Evolutionary conservation across 2,113 vertebrate species (phyloP).

Genomic region (Nibea albiflora): DNA sequence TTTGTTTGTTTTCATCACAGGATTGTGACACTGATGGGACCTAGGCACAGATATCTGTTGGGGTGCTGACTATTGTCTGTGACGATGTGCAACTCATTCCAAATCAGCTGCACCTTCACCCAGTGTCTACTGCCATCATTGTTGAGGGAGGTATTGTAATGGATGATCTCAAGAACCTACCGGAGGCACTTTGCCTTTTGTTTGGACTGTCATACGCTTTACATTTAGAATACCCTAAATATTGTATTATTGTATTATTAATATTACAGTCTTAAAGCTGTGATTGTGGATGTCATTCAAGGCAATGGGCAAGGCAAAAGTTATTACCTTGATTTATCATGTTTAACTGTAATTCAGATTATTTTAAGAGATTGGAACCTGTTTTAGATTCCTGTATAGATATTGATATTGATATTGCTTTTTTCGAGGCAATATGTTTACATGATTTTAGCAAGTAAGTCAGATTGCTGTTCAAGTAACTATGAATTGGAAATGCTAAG

Average conservation of each 20-base stretch:
- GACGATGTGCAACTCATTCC: not conserved
- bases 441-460: not conserved
- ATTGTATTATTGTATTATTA: too few relatives aligned
- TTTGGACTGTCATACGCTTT: not conserved
- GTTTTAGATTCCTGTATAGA: not conserved
- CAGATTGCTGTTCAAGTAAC: slow-evolving; percentile 7
- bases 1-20: not conserved
- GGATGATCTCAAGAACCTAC: too few relatives aligned
- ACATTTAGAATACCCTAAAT: not conserved
- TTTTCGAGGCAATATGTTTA: not conserved
- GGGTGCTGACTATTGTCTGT: not conserved
- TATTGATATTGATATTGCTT: not conserved
- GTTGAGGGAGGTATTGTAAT: too few relatives aligned
- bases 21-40: not conserved
- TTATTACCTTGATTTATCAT: not conserved
- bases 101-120: too few relatives aligned
- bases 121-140: too few relatives aligned
- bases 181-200: not conserved
- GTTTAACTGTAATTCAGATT: not conserved
- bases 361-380: not conserved
- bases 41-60: not conserved
- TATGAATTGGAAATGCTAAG: not conserved
- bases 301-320: not conserved
- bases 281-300: too few relatives aligned
- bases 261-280: too few relatives aligned